phyloP scores from a whole-genome alignment of 2,797 vertebrate species.

The Coccyzus lansbergi region DNA sequence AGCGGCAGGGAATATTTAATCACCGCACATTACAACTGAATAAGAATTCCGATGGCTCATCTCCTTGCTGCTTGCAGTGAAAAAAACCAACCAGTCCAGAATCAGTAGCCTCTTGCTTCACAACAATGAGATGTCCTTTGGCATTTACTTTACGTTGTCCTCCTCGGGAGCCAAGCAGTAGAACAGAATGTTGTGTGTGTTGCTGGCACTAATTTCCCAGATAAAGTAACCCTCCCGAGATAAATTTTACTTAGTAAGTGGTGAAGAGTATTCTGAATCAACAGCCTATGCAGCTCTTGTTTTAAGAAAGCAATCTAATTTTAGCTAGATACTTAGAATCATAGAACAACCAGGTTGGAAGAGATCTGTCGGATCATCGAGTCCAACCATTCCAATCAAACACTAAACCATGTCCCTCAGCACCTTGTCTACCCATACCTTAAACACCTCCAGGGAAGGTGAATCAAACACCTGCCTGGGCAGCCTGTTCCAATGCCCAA shows the following conservation, averaged over 20 bases:
- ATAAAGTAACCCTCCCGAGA: neutral
- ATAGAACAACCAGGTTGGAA: no score
- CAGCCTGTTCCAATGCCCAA: no score
- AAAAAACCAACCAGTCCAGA: neutral
- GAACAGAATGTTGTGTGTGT: neutral
- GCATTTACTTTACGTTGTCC: neutral
- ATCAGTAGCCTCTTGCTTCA: neutral
- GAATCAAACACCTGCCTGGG: no score
- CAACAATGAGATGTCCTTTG: neutral
- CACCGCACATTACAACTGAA: neutral
- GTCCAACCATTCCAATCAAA: no score
- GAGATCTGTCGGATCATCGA: no score
- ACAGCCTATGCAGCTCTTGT: neutral
- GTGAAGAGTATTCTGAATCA: neutral
- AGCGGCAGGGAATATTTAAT: conserved; percentile 46
- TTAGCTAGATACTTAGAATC: neutral
- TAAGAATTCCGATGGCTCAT: neutral
- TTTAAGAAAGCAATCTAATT: neutral
- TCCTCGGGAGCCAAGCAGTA: neutral
- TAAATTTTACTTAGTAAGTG: neutral
- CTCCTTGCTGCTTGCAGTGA: neutral
- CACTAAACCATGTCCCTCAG: no score
- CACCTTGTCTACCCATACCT: no score
- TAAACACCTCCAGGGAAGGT: no score
- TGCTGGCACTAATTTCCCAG: neutral